Conservation (phyloP, 1,140 invertebrate species). For the Orussus abietinus region DNA sequence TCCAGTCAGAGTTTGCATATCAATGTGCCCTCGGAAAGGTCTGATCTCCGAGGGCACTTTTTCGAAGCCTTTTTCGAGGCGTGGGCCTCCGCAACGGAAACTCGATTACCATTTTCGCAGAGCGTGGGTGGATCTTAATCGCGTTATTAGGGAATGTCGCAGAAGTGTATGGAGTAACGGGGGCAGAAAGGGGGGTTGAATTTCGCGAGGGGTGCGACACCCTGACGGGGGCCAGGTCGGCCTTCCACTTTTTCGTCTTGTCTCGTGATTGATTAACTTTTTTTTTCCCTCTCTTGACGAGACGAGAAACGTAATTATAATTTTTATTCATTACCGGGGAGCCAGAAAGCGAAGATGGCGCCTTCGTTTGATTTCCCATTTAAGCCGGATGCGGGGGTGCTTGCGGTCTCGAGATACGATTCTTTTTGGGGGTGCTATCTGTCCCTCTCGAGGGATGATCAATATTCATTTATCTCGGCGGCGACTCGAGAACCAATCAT, state of each 20-base stretch:
- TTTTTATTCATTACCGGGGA: slow-evolving; percentile 51
- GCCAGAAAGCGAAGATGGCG: slow-evolving; percentile 15
- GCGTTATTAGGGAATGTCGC: too few species aligned
- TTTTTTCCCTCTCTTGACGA: slow-evolving; percentile 30
- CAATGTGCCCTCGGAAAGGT: too few species aligned
- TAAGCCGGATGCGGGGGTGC: slow-evolving; percentile 42
- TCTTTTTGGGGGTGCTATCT: slow-evolving; percentile 32
- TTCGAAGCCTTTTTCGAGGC: too few species aligned
- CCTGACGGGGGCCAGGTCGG: too few species aligned
- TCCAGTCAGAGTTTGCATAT: too few species aligned
- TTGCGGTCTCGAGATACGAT: slow-evolving; percentile 53
- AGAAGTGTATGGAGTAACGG: too few species aligned
- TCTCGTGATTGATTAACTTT: slow-evolving; percentile 54
- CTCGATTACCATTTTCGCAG: too few species aligned
- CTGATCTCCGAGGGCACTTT: too few species aligned
- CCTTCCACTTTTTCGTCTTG: slow-evolving; percentile 9
- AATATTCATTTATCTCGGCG: slow-evolving; percentile 46
- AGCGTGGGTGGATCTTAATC: too few species aligned
- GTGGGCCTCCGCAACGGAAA: too few species aligned
- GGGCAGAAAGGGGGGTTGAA: too few species aligned
- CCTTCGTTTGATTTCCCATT: slow-evolving; percentile 44
- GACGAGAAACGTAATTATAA: slow-evolving; percentile 53
- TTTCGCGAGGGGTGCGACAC: too few species aligned
- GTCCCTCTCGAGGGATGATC: slow-evolving; percentile 29
- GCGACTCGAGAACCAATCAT: neutral